phyloP scores from a whole-genome alignment of 1,140 invertebrate species.

The Sitophilus oryzae region DNA sequence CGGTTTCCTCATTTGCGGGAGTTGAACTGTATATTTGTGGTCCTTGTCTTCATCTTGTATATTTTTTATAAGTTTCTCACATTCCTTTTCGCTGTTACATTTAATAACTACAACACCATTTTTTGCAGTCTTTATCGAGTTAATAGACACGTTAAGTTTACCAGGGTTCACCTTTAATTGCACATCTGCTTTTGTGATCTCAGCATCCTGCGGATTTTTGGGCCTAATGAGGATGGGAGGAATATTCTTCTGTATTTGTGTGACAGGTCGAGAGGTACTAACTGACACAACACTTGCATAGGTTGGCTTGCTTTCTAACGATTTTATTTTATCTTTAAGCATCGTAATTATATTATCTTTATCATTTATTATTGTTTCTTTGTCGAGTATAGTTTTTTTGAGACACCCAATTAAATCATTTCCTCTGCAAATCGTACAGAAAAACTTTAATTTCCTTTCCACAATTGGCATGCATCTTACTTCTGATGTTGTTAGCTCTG shows the following conservation, averaged over 20 bases:
- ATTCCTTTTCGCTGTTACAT: neutral
- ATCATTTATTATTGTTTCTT: constrained; percentile 1
- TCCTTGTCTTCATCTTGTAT: neutral
- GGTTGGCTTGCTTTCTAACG: neutral
- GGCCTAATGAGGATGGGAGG: neutral
- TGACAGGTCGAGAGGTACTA: neutral
- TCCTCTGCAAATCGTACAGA: constrained; percentile 1
- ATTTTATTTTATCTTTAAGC: constrained; percentile 3
- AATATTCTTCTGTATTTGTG: neutral
- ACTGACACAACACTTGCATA: neutral
- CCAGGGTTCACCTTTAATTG: neutral
- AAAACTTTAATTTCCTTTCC: constrained; percentile 3
- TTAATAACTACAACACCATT: constrained; percentile 1
- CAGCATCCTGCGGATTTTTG: neutral
- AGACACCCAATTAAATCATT: constrained; percentile 8
- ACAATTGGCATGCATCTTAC: constrained; percentile 3
- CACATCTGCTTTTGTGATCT: neutral
- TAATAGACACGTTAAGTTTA: neutral
- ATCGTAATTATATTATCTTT: constrained; percentile 8
- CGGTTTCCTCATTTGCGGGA: constrained; percentile 1
- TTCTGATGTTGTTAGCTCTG: constrained; percentile 4
- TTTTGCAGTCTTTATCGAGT: neutral
- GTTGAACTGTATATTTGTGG: neutral
- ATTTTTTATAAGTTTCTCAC: neutral
- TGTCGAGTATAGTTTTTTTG: neutral